Conservation (phyloP, 1,140 invertebrate genomes). For the Aphidius ervi region DNA sequence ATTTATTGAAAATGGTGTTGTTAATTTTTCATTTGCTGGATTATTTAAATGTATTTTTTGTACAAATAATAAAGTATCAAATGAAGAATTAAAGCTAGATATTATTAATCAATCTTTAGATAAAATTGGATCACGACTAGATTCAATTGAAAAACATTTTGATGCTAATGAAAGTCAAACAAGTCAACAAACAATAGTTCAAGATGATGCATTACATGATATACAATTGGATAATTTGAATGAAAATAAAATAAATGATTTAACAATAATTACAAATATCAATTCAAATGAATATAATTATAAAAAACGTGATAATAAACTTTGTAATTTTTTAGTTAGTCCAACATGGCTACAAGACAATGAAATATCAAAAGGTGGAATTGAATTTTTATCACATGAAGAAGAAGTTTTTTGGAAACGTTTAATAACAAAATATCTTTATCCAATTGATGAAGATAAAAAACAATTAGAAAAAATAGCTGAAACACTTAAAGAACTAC, state of each 20-base stretch:
- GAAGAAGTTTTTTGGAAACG: constrained; percentile 73
- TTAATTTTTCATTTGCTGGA: constrained; percentile 60
- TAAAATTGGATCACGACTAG: constrained; percentile 30
- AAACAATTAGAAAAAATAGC: constrained; percentile 49
- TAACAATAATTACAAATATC: constrained; percentile 14
- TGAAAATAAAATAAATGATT: too few relatives aligned
- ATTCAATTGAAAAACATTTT: constrained; percentile 44
- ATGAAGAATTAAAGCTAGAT: constrained; percentile 56
- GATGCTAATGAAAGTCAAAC: too few relatives aligned
- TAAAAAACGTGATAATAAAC: constrained; percentile 25
- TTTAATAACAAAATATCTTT: constrained; percentile 68
- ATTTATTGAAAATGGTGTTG: constrained; percentile 56
- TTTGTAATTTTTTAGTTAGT: constrained; percentile 52
- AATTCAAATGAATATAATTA: constrained; percentile 22
- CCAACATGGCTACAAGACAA: constrained; percentile 71
- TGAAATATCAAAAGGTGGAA: constrained; percentile 58
- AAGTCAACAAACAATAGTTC: too few relatives aligned
- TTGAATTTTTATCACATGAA: constrained; percentile 58
- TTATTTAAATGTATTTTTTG: constrained; percentile 64
- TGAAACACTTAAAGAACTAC: constrained; percentile 60
- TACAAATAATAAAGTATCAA: constrained; percentile 53
- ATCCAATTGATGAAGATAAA: constrained; percentile 63
- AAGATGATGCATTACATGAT: constrained; percentile 6
- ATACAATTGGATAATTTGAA: neutral
- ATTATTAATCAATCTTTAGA: constrained; percentile 16